Evolutionary conservation across 2,113 vertebrate genomes (phyloP), one percentile per base, ranked within the genome.

Genomic region (Tragelaphus strepsiceros): DNA sequence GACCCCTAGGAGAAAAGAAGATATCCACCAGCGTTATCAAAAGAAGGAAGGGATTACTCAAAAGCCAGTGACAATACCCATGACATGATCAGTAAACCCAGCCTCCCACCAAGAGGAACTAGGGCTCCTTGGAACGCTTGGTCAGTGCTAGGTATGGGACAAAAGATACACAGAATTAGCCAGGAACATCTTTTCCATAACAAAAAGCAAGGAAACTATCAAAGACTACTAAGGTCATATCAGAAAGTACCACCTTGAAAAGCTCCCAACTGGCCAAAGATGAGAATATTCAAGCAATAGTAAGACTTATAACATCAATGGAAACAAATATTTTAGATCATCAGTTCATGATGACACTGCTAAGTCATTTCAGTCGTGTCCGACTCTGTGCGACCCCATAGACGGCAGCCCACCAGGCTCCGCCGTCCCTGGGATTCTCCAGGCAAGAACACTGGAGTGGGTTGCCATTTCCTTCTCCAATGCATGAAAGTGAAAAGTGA

Each of bases 1-100:
- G 97, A 99, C 99, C 56, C 99, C 99, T 99, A 98, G 2, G 78
- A 92, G 49, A 95, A 71, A 95, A 91, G 64, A 82, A 89, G 94
- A 85, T 3, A 81, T 2, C 53, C 59, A 77, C 35, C 30, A 39
- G 77, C 86, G 71, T 97, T 88, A 90, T 32, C 62, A 30, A 39
- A 22, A 91, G 89, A 32, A 96, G 74, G 87, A 43, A n/a, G 67
- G 10, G 51, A 5, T 1, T 43, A 67, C 92, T 88, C 88, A 64
- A 91, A 96, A 39, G 46, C 0, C 32, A 77, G 3, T 0, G 10
- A 83, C 49, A 82, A 64, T 39, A 62, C 6, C 62, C 22, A 85
- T 12, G 43, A 1, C 71, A 9, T 8, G 21, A 53, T 30, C 39
- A n/a, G 21, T 22, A 54, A 84, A 32, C 2, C 58, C 1, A 2